Conservation (phyloP, 30 jellyfish, hydroid and myxozoan genomes). For the Aurelia coerulea region DNA sequence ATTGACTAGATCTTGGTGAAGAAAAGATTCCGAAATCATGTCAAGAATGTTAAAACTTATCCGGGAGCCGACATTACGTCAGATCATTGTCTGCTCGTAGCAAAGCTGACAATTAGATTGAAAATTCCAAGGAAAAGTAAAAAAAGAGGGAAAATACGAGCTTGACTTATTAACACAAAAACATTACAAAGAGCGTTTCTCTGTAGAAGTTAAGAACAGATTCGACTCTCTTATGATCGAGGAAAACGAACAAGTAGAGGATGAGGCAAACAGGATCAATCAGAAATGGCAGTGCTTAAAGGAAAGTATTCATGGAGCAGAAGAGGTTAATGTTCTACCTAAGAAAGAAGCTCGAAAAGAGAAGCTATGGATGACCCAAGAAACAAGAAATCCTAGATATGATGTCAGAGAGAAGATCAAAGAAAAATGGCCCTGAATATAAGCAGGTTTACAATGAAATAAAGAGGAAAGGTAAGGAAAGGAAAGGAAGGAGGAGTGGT, state of each 20-base stretch:
- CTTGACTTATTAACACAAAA: not conserved
- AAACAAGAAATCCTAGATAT: conserved; percentile 9
- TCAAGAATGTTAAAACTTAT: not conserved
- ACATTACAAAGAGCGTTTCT: too few relatives aligned
- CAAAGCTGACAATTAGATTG: too few relatives aligned
- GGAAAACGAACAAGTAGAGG: conserved; percentile 2
- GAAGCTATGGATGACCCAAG: conserved; percentile 27
- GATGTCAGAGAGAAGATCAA: conserved; percentile 17
- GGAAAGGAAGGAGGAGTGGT: conserved; percentile 35
- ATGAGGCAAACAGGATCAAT: not conserved
- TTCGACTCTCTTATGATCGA: not conserved
- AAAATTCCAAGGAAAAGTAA: not conserved
- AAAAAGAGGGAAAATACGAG: not conserved
- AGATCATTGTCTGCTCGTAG: too few relatives aligned
- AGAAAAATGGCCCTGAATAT: not conserved
- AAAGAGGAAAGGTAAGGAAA: not conserved
- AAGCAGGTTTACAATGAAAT: not conserved
- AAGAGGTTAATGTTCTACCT: not conserved
- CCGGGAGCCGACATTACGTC: too few relatives aligned
- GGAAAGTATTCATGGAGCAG: not conserved
- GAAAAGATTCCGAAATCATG: conserved; percentile 20
- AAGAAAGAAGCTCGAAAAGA: not conserved
- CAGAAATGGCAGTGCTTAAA: conserved; percentile 1
- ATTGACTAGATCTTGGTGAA: conserved; percentile 29
- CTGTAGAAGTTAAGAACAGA: too few relatives aligned